Evolutionary conservation across 1,140 invertebrate genomes (phyloP).

Genomic region (Aporrectodea caliginosa): DNA sequence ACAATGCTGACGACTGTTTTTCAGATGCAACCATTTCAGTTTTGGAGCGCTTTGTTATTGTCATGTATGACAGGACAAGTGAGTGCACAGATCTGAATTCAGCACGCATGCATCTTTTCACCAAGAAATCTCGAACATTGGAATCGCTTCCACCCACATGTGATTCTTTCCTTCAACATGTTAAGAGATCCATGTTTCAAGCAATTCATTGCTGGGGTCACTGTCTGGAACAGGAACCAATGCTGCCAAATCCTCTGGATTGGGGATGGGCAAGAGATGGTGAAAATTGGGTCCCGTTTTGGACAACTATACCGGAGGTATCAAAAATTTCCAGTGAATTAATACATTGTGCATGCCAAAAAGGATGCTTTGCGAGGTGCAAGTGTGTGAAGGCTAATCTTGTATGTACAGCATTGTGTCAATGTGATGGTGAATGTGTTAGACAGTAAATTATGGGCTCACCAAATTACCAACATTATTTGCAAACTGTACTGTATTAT

Average conservation of each 20-base stretch:
- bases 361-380: conserved; percentile 7
- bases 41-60: conserved; percentile 29
- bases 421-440: conserved; percentile 10
- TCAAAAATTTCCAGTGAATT: conserved; percentile 21
- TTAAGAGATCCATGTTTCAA: neutral
- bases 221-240: neutral
- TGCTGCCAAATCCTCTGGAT: neutral
- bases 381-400: conserved; percentile 25
- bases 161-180: neutral
- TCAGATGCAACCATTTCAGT: neutral
- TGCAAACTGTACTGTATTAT: too few species aligned
- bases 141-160: neutral
- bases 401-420: conserved; percentile 22
- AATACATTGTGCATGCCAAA: conserved; percentile 28
- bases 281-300: conserved; percentile 1
- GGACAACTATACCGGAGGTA: conserved; percentile 24
- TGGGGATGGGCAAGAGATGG: neutral
- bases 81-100: neutral
- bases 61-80: conserved; percentile 28
- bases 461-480: too few species aligned
- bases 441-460: neutral
- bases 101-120: neutral
- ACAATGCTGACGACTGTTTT: neutral
- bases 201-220: neutral
- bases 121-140: neutral